These are phyloP conservation scores for Romanogobio albipinnatus DNA, from an alignment of 2,113 vertebrate species.

Conservation along the genomic window DNA sequence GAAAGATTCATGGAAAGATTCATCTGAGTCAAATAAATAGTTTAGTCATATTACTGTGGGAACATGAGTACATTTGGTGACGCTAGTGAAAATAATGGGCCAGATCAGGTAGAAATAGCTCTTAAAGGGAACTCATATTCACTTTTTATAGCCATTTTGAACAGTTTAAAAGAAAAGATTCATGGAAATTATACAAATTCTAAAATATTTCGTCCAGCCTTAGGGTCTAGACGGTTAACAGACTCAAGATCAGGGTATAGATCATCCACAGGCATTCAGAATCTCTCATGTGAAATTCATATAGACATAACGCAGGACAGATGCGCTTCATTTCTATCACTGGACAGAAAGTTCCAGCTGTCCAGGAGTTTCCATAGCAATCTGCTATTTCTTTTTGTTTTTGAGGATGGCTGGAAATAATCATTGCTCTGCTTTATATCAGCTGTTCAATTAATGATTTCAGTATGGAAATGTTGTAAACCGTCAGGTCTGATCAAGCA, in stretches of 20 bases:
- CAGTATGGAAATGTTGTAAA: constrained; percentile 65
- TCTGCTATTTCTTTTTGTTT: constrained; percentile 64
- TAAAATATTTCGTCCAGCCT: background rate
- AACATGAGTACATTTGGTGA: too few relatives aligned
- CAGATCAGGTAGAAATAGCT: background rate
- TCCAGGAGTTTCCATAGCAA: constrained; percentile 65
- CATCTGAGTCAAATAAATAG: too few relatives aligned
- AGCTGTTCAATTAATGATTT: constrained; percentile 67
- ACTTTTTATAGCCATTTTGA: background rate
- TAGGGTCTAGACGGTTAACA: background rate
- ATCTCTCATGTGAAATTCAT: constrained; percentile 14
- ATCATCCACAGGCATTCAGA: constrained; percentile 34
- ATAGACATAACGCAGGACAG: constrained; percentile 23
- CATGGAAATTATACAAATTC: background rate
- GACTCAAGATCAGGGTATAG: background rate
- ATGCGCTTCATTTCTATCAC: constrained; percentile 18
- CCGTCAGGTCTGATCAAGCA: constrained; percentile 64
- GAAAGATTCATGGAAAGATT: too few relatives aligned
- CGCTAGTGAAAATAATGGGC: background rate
- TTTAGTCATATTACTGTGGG: too few relatives aligned
- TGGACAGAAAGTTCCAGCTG: constrained; percentile 63
- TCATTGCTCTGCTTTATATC: constrained; percentile 65
- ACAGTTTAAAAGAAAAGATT: background rate
- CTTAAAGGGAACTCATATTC: background rate
- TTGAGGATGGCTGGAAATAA: constrained; percentile 70